phyloP scores from a whole-genome alignment of 2,797 vertebrate species.

The Thamnophis elegans region DNA sequence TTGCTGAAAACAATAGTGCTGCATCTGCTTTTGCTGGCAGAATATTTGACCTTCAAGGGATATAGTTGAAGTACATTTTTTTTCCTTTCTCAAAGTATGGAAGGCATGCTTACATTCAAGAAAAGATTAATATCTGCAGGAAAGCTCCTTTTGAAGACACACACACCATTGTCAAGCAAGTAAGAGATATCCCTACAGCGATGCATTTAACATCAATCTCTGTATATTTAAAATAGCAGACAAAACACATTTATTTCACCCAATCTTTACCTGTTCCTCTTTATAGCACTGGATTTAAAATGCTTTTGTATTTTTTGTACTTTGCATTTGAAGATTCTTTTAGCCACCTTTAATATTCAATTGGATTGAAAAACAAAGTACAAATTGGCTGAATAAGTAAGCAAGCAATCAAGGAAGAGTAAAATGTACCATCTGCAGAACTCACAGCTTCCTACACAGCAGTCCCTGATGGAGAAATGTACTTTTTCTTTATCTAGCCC shows the following conservation, averaged over 20 bases:
- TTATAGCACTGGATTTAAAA: not conserved
- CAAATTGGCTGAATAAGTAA: not conserved
- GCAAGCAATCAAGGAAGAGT: not conserved
- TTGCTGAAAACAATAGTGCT: constrained; percentile 13
- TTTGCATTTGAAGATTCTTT: not conserved
- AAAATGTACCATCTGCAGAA: not conserved
- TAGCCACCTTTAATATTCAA: not conserved
- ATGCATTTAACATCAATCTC: not conserved
- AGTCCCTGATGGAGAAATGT: not conserved
- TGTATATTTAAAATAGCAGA: not conserved
- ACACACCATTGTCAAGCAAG: not conserved
- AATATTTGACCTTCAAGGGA: constrained; percentile 26
- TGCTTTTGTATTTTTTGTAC: not conserved
- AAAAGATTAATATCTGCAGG: not conserved
- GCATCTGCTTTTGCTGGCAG: constrained; percentile 9
- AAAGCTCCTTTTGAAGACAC: not conserved
- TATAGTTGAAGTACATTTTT: not conserved
- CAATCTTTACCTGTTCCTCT: not conserved
- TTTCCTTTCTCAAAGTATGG: not conserved
- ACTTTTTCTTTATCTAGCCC: not conserved
- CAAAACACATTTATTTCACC: not conserved
- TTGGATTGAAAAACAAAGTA: not conserved
- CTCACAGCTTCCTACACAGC: not conserved
- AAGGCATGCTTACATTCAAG: not conserved
- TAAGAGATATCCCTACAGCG: not conserved